Conservation (phyloP, 2,797 vertebrate genomes). For the Poecile montanus region DNA sequence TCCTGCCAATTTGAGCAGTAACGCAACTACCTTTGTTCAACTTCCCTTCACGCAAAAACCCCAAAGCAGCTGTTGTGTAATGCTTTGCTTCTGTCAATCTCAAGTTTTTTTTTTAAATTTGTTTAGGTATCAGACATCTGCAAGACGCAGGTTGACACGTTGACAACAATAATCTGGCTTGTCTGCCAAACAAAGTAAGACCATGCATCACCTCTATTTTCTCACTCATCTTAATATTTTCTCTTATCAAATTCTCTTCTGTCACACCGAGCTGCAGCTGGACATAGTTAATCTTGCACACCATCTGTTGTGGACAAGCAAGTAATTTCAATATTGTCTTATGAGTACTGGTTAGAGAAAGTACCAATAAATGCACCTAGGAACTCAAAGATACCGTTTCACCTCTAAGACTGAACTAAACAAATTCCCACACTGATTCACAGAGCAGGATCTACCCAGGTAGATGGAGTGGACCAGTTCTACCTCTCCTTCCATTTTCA, state of each 20-base stretch:
- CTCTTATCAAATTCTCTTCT: background rate
- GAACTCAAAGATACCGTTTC: background rate
- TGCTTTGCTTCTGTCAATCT: background rate
- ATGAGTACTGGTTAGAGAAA: background rate
- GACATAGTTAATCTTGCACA: background rate
- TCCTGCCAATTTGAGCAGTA: background rate
- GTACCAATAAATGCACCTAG: background rate
- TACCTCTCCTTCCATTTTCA: background rate
- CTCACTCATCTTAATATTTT: background rate
- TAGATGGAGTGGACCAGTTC: background rate
- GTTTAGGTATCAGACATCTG: background rate
- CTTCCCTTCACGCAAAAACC: background rate
- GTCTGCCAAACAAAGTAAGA: background rate
- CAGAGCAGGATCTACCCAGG: fast-evolving
- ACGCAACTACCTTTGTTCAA: background rate
- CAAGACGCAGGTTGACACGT: background rate
- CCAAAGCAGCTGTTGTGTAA: background rate
- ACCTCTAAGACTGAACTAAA: background rate
- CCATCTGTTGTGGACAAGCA: background rate
- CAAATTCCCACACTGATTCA: background rate
- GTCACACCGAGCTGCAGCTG: background rate
- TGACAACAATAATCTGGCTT: background rate
- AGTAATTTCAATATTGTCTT: background rate
- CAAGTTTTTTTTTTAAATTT: background rate
- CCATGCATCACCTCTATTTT: background rate